These are phyloP conservation scores for Ibycter americanus DNA, from an alignment of 2,797 vertebrate species.

Conservation along the genomic window DNA sequence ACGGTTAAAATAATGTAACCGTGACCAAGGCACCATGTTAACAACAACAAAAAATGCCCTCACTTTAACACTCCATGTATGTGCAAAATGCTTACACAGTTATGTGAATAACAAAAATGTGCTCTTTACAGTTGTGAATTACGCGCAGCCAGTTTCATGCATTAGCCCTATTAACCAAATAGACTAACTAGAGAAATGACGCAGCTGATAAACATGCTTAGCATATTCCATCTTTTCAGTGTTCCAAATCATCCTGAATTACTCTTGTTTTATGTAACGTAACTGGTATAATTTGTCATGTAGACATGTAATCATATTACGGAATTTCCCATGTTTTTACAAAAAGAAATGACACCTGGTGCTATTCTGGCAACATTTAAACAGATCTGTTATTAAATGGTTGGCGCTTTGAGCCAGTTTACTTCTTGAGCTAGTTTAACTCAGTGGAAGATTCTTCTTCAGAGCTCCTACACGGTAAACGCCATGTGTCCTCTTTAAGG, in stretches of 20 bases:
- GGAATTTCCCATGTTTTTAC: background rate
- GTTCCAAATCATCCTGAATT: background rate
- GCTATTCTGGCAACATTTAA: background rate
- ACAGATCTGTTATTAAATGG: background rate
- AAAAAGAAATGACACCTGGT: background rate
- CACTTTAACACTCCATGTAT: accelerated
- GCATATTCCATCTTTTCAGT: background rate
- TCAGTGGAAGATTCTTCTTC: background rate
- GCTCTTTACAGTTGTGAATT: background rate
- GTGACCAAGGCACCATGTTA: background rate
- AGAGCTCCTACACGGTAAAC: background rate
- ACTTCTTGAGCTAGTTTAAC: background rate
- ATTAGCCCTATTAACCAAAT: background rate
- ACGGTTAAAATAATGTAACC: background rate
- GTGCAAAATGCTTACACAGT: background rate
- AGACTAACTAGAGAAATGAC: background rate
- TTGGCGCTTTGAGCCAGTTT: background rate
- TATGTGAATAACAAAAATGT: background rate
- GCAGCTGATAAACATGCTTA: background rate
- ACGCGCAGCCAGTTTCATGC: accelerated
- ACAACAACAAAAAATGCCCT: background rate
- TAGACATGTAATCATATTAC: background rate
- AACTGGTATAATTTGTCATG: background rate
- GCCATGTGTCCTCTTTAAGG: background rate
- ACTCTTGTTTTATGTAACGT: background rate